Conservation (phyloP, 35 echinoderm and acorn worm genomes). For the Strongylocentrotus purpuratus region DNA sequence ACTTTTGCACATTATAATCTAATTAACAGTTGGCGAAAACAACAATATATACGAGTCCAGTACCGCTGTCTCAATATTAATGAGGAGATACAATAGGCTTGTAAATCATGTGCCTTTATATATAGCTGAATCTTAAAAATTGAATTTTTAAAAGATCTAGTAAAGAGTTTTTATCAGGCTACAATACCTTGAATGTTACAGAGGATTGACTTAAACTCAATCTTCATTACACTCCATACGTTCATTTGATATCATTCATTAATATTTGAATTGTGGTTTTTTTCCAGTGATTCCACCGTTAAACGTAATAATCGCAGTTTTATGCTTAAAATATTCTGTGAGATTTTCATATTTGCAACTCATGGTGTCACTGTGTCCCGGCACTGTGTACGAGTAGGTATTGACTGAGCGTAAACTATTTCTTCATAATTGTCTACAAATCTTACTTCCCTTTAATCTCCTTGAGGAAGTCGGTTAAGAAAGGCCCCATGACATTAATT, state of each 20-base stretch:
- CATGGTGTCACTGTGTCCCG: not conserved
- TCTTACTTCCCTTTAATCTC: not conserved
- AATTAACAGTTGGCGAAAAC: not conserved
- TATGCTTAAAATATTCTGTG: not conserved
- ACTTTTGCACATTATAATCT: not conserved
- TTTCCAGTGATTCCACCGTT: not conserved
- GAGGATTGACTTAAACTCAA: not conserved
- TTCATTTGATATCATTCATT: not conserved
- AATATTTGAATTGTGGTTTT: not conserved
- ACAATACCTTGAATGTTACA: not conserved
- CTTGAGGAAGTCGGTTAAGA: not conserved
- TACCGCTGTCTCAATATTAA: not conserved
- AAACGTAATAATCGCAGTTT: too few relatives aligned
- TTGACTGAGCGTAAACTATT: not conserved
- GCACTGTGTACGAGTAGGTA: not conserved
- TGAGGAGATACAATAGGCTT: not conserved
- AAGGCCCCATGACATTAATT: not conserved
- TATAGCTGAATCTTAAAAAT: not conserved
- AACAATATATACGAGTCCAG: not conserved
- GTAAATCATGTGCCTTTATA: too few relatives aligned
- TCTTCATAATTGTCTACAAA: not conserved
- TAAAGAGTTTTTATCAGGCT: not conserved
- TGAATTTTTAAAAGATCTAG: not conserved
- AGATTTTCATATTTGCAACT: not conserved
- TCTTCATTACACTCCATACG: not conserved